Percentiles rank a stretch among this genome's conserved stretches.
These are phyloP conservation scores for Scaptomyza polygonia DNA, from an alignment of 2,888 invertebrate genomes.

Conservation along the genomic window DNA sequence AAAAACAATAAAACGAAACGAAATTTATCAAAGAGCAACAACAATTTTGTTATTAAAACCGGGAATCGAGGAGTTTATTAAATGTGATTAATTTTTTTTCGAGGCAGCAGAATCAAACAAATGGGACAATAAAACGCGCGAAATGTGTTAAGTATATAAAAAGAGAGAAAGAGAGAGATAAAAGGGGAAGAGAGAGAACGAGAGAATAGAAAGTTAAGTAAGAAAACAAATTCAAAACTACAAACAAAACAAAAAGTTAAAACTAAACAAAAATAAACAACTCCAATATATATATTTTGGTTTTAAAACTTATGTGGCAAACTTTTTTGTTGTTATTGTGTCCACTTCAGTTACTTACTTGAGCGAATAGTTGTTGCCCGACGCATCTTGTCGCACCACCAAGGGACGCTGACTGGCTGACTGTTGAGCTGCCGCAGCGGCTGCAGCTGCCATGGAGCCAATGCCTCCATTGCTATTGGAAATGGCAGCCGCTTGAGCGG, in stretches of 20 bases:
- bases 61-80: background rate
- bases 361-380: slow-evolving; percentile 90
- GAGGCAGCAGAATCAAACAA: slow-evolving; percentile 33
- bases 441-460: slow-evolving; percentile 73
- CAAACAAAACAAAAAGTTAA: slow-evolving; percentile 33
- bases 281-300: slow-evolving; percentile 3
- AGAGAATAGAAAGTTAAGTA: slow-evolving; percentile 32
- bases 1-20: slow-evolving; percentile 16
- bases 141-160: slow-evolving; percentile 25
- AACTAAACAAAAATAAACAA: background rate
- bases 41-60: slow-evolving; percentile 7
- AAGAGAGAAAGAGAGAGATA: slow-evolving; percentile 21
- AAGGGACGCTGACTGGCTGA: slow-evolving; percentile 86
- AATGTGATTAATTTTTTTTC: slow-evolving; percentile 7
- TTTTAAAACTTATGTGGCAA: background rate
- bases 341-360: slow-evolving; percentile 87
- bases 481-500: slow-evolving; percentile 64
- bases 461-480: slow-evolving; percentile 71
- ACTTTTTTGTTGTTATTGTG: background rate
- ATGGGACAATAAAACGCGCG: slow-evolving; percentile 19
- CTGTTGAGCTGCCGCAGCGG: slow-evolving; percentile 71
- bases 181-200: slow-evolving; percentile 19
- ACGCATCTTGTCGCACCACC: slow-evolving; percentile 90
- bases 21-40: slow-evolving; percentile 7
- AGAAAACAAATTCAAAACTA: slow-evolving; percentile 47